Evolutionary conservation across 1,140 invertebrate genomes (phyloP).

Genomic region (Caenorhabditis elegans): DNA sequence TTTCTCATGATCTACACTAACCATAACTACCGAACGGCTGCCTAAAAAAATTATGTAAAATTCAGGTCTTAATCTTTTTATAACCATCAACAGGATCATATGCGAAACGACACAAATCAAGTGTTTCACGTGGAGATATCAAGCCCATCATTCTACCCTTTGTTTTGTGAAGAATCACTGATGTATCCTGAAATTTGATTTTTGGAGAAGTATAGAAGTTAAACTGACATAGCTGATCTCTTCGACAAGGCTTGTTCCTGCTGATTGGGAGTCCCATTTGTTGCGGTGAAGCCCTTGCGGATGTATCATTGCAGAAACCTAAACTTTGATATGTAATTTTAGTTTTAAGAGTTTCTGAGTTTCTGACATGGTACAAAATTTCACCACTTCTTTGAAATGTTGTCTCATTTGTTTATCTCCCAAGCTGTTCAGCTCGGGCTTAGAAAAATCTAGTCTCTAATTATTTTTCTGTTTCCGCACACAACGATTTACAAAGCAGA

Average conservation of each 20-base stretch:
- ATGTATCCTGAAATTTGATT: not conserved
- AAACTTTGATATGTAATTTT: too few relatives aligned
- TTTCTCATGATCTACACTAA: constrained; percentile 5
- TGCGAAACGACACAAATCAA: constrained; percentile 26
- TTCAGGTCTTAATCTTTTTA: not conserved
- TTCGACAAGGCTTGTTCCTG: constrained; percentile 26
- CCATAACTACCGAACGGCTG: constrained; percentile 26
- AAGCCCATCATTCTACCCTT: constrained; percentile 34
- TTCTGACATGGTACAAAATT: too few relatives aligned
- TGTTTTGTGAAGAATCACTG: constrained; percentile 31
- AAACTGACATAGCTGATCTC: not conserved
- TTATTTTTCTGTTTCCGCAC: too few relatives aligned
- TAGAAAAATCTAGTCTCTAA: too few relatives aligned
- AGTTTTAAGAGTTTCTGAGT: too few relatives aligned
- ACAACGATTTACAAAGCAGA: too few relatives aligned
- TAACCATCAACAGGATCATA: constrained; percentile 2
- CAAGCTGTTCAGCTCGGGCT: too few relatives aligned
- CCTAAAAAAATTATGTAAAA: not conserved
- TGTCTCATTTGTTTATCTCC: too few relatives aligned
- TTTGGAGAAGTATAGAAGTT: not conserved
- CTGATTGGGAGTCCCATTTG: constrained; percentile 39
- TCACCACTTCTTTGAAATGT: too few relatives aligned
- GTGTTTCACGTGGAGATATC: constrained; percentile 20
- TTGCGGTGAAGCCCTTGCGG: constrained; percentile 29
- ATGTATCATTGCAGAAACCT: constrained; percentile 24